Conservation (phyloP, 2,113 vertebrate genomes). For the Oncorhynchus nerka region DNA sequence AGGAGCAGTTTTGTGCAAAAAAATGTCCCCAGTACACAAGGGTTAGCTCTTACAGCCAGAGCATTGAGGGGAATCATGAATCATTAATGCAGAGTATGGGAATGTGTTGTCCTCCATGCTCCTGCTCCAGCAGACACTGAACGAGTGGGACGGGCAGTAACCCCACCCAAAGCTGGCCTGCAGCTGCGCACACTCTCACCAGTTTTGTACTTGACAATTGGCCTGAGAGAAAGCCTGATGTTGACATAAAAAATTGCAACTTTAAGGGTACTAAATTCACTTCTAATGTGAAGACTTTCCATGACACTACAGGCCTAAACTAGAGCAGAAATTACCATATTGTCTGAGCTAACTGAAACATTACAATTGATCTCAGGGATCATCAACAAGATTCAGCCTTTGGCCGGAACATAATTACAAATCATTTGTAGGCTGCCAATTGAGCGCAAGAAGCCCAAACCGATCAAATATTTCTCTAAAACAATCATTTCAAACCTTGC, state of each 20-base stretch:
- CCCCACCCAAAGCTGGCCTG: slow-evolving; percentile 18
- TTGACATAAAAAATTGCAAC: neutral
- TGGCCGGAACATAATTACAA: too few species aligned
- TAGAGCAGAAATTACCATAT: neutral
- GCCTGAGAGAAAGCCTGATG: neutral
- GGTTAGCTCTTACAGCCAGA: neutral
- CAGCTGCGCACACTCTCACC: slow-evolving; percentile 4
- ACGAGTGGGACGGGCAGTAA: slow-evolving; percentile 15
- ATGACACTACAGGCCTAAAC: neutral
- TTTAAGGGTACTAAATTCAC: neutral
- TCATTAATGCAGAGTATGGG: neutral
- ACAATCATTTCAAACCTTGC: too few species aligned
- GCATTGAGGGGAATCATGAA: neutral
- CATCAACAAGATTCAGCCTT: too few species aligned
- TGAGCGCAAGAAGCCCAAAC: too few species aligned
- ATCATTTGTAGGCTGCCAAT: too few species aligned
- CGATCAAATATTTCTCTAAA: too few species aligned
- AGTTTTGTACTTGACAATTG: neutral
- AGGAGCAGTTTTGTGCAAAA: neutral
- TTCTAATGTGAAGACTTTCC: neutral
- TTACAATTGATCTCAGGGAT: too few species aligned
- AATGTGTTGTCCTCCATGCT: neutral
- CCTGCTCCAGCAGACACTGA: slow-evolving; percentile 1
- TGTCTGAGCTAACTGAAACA: neutral
- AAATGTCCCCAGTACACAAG: neutral